Percentiles rank a stretch among this genome's conserved stretches.
These are phyloP conservation scores for Microcaecilia unicolor DNA, from an alignment of 2,797 vertebrate genomes.

Conservation along the genomic window DNA sequence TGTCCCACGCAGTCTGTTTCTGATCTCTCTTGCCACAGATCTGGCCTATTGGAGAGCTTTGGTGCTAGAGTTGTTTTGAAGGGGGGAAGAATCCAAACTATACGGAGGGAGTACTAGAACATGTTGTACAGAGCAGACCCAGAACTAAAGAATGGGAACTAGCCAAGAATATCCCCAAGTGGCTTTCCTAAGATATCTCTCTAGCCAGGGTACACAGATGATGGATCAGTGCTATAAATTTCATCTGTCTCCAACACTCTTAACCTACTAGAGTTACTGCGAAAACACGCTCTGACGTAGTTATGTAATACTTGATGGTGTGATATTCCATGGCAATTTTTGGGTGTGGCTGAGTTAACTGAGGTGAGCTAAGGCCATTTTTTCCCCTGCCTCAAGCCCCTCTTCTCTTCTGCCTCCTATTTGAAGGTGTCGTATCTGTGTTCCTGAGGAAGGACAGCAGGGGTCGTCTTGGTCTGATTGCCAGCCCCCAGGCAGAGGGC, in stretches of 20 bases:
- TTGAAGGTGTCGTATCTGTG: constrained; percentile 44
- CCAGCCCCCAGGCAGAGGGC: constrained; percentile 34
- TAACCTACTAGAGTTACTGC: no score
- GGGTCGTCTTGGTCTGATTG: constrained; percentile 43
- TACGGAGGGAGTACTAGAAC: no score
- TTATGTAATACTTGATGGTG: neutral
- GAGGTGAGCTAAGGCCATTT: neutral
- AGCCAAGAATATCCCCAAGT: neutral
- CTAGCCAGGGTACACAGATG: neutral
- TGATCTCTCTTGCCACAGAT: no score
- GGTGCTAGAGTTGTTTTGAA: no score
- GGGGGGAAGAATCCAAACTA: no score
- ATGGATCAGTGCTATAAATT: neutral
- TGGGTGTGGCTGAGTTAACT: neutral
- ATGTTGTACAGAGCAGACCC: neutral
- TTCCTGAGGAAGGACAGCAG: constrained; percentile 46
- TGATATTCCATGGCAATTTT: neutral
- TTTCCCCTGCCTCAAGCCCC: neutral
- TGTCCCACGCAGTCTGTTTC: no score
- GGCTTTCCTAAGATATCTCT: neutral
- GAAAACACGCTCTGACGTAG: no score
- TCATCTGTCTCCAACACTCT: neutral
- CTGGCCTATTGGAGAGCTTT: no score
- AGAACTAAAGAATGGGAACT: neutral
- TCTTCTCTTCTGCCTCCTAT: fast-evolving